Percentiles rank a stretch among this genome's conserved stretches.
Evolutionary conservation across 30 jellyfish, hydroid and myxozoan genomes (phyloP).

Genomic region (Turritopsis dohrnii): DNA sequence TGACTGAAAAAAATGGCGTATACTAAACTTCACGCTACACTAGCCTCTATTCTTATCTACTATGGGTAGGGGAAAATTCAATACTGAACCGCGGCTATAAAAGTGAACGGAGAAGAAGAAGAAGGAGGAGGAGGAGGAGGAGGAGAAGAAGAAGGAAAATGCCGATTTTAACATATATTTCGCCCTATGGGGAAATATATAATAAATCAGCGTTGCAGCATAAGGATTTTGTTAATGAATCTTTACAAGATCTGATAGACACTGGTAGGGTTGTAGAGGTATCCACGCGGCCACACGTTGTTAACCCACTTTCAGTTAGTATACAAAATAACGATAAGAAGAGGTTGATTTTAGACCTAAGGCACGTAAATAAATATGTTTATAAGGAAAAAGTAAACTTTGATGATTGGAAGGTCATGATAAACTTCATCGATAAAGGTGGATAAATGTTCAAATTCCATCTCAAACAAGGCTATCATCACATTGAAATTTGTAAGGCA

Average conservation of each 20-base stretch:
- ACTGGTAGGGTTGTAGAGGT: conserved; percentile 6
- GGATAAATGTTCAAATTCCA: not conserved
- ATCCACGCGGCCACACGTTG: conserved; percentile 12
- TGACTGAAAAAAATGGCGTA: no score
- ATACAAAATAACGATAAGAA: not conserved
- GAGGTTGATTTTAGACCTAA: not conserved
- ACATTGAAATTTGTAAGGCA: conserved; percentile 14
- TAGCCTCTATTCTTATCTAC: no score
- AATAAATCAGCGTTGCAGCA: not conserved
- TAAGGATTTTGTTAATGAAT: not conserved
- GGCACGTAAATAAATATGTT: not conserved
- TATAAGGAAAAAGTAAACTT: not conserved
- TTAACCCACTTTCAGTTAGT: conserved; percentile 7
- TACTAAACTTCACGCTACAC: no score
- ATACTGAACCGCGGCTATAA: no score
- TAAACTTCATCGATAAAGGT: not conserved
- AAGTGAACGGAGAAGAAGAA: no score
- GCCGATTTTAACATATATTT: no score
- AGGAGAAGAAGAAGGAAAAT: no score
- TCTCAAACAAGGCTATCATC: conserved; percentile 15
- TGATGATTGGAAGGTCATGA: conserved; percentile 12
- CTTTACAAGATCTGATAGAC: not conserved
- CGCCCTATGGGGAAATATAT: no score
- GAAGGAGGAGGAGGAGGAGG: no score
- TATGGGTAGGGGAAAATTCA: no score